Evolutionary conservation across 2,888 invertebrate genomes (phyloP), one percentile per base, ranked within the genome.

Genomic region (Notodonta dromedarius): DNA sequence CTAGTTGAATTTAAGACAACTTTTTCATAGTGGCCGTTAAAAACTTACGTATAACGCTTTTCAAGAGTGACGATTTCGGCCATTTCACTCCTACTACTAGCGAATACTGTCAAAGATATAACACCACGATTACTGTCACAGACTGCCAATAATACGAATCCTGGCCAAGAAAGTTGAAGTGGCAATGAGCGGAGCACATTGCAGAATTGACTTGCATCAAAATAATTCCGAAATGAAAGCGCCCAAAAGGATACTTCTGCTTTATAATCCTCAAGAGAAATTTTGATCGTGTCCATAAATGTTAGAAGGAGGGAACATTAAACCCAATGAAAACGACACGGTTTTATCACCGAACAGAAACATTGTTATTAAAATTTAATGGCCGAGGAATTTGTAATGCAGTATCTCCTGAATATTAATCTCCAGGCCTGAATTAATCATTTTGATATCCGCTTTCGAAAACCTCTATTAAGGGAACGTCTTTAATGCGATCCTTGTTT

Each of bases 281-380:
- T 60, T 65, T 70, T 67, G 65, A 61, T 62, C n/a, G 13, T 53
- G 63, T 16, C 51, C 74, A 56, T 71, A 67, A 72, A 72, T 57
- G 65, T 67, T 63, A 46, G n/a, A 46, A 64, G 14, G 63, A 72
- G 66, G 62, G 70, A 58, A 63, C 68, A 74, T 68, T 61, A 62
- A 62, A 52, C 62, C 71, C 58, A 63, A 52, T 61, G 12, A 14
- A 56, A 63, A 58, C 52, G 52, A 52, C 51, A 61, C 59, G 60
- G 62, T 61, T 65, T 65, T 70, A 71, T 58, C 65, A 64, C 42
- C 55, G 58, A 61, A 70, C 60, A 65, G 59, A 68, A 66, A 68
- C 56, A 58, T 58, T 64, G 68, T 61, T 61, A 61, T 52, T 53
- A 63, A 70, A 73, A 59, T 63, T 61, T 66, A 68, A 71, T 64